Percentiles rank a stretch among this genome's conserved stretches.
Evolutionary conservation across 2,797 vertebrate genomes (phyloP).

Genomic region (Brachyrhaphis roseni): DNA sequence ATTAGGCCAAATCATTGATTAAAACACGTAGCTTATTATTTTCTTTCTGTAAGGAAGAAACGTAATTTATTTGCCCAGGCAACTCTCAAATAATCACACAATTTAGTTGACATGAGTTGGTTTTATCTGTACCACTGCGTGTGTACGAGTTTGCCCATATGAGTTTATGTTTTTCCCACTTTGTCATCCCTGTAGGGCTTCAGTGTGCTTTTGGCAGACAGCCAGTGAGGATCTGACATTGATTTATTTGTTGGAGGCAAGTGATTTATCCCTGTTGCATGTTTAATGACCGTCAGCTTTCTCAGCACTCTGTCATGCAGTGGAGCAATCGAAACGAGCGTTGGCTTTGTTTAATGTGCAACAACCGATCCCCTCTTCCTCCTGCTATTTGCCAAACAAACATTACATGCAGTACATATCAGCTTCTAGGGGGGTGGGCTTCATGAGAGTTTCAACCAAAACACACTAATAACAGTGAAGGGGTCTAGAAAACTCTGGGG

Average conservation of each 20-base stretch:
- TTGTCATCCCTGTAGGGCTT: slow-evolving; percentile 17
- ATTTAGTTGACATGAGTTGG: not conserved
- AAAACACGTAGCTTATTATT: slow-evolving; percentile 6
- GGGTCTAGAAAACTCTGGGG: slow-evolving; percentile 27
- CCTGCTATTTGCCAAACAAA: slow-evolving; percentile 23
- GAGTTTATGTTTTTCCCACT: slow-evolving; percentile 12
- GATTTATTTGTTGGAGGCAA: slow-evolving; percentile 39
- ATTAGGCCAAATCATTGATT: slow-evolving; percentile 2
- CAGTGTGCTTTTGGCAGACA: slow-evolving; percentile 26
- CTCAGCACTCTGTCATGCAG: slow-evolving; percentile 14
- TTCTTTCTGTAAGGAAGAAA: not conserved
- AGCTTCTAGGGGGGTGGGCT: slow-evolving; percentile 29
- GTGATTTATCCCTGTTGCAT: slow-evolving; percentile 10
- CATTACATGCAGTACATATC: slow-evolving; percentile 20
- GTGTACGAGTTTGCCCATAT: slow-evolving; percentile 10
- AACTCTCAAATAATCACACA: slow-evolving; percentile 21
- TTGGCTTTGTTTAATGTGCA: slow-evolving; percentile 25
- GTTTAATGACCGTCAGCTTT: slow-evolving; percentile 34
- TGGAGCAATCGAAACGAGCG: not conserved
- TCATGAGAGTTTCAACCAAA: slow-evolving; percentile 24
- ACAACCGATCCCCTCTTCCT: slow-evolving; percentile 19
- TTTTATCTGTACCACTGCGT: slow-evolving; percentile 8
- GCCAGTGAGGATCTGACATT: slow-evolving; percentile 27
- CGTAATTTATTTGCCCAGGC: not conserved
- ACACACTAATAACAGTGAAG: slow-evolving; percentile 29